Conservation (phyloP, 2,113 vertebrate genomes). For the Mystacornis crossleyi region DNA sequence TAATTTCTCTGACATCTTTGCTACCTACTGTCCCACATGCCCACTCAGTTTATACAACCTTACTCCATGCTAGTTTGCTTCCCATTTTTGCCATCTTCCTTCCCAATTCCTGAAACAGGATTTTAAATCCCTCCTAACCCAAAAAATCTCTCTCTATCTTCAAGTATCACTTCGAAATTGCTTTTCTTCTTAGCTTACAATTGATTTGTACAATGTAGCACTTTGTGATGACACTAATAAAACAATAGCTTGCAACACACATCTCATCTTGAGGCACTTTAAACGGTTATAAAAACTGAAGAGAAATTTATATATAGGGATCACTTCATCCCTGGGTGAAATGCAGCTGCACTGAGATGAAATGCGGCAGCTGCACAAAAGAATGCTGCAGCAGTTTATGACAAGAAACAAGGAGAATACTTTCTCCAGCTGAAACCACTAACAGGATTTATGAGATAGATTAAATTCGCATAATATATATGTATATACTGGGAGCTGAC, state of each 20-base stretch:
- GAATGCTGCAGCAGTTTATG: constrained; percentile 35
- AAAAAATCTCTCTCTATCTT: neutral
- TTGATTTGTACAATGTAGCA: constrained; percentile 26
- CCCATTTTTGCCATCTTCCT: neutral
- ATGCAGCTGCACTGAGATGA: constrained; percentile 51
- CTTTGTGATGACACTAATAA: constrained; percentile 29
- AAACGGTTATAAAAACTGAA: constrained; percentile 36
- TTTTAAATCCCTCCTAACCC: neutral
- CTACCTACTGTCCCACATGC: neutral
- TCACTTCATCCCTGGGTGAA: constrained; percentile 34
- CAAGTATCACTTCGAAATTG: neutral
- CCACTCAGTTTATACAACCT: neutral
- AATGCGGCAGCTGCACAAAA: constrained; percentile 46
- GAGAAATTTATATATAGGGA: constrained; percentile 36
- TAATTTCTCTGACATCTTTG: neutral
- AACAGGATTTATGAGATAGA: constrained; percentile 34
- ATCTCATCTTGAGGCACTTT: constrained; percentile 23
- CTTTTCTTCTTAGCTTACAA: constrained; percentile 4
- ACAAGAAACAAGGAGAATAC: constrained; percentile 48
- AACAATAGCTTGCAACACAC: constrained; percentile 21
- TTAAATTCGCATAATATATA: neutral
- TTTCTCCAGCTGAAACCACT: constrained; percentile 38
- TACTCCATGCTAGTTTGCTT: neutral
- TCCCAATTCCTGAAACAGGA: neutral
- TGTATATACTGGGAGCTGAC: neutral